phyloP scores from a whole-genome alignment of 1,140 invertebrate genomes.

The Doryteuthis pealeii region DNA sequence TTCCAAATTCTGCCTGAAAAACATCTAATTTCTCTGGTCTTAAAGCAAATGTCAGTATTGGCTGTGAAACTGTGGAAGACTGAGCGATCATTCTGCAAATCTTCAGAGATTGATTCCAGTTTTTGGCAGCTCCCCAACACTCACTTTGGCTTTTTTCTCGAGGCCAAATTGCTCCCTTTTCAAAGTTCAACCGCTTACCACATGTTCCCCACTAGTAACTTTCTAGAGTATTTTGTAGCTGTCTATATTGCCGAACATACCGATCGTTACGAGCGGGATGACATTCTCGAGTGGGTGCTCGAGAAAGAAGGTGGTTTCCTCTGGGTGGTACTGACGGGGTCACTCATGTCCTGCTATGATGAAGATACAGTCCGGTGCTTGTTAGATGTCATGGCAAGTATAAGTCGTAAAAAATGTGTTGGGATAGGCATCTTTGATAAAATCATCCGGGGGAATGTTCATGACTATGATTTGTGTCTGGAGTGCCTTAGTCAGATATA shows the following conservation, averaged over 20 bases:
- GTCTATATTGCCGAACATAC: conserved; percentile 5
- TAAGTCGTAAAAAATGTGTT: not conserved
- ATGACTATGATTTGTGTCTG: conserved; percentile 1
- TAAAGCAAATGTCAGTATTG: not conserved
- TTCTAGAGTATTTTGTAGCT: conserved; percentile 9
- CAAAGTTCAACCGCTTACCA: not conserved
- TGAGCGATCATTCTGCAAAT: not conserved
- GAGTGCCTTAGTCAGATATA: conserved; percentile 11
- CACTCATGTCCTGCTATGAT: not conserved
- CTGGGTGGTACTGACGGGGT: not conserved
- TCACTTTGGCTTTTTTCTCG: not conserved
- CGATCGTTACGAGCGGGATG: not conserved
- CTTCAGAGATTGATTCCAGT: not conserved
- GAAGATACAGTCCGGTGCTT: not conserved
- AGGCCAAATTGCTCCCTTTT: conserved; percentile 4
- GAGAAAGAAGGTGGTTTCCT: not conserved
- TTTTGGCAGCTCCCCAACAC: conserved; percentile 5
- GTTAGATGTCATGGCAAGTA: not conserved
- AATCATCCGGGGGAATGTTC: not conserved
- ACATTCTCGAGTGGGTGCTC: not conserved
- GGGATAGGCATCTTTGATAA: conserved; percentile 10
- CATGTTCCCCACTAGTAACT: conserved; percentile 6
- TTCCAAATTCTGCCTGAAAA: not conserved
- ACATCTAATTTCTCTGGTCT: not conserved
- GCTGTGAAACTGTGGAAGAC: not conserved